Evolutionary conservation across 2,888 invertebrate genomes (phyloP).

Genomic region (Embidobia sp.): DNA sequence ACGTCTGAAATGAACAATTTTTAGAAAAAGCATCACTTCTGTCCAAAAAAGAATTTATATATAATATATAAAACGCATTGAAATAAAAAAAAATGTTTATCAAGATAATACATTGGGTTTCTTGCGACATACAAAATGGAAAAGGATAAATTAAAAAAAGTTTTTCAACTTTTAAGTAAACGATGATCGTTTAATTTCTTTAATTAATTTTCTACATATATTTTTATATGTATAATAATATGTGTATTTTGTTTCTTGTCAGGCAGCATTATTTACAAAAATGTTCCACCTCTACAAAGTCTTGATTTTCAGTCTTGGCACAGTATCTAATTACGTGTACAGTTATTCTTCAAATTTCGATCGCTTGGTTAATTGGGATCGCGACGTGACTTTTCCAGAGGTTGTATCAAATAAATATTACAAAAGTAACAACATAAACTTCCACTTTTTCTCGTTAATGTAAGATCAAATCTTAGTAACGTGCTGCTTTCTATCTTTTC

Average conservation of each 20-base stretch:
- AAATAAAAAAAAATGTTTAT: neutral
- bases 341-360: constrained; percentile 66
- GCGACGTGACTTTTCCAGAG: constrained; percentile 31
- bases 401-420: constrained; percentile 52
- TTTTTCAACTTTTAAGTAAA: constrained; percentile 24
- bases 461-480: constrained; percentile 48
- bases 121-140: no score
- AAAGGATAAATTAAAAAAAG: constrained; percentile 2
- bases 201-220: constrained; percentile 74
- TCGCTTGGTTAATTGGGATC: constrained; percentile 33
- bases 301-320: constrained; percentile 79
- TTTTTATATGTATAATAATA: constrained; percentile 67
- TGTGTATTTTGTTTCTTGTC: constrained; percentile 65
- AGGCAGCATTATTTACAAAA: constrained; percentile 78
- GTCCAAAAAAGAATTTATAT: no score
- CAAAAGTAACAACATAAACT: constrained; percentile 59
- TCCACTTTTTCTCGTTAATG: constrained; percentile 48
- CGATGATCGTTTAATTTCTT: constrained; percentile 64
- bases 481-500: neutral
- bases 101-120: no score
- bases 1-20: no score
- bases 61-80: no score
- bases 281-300: constrained; percentile 77
- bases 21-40: no score
- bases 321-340: constrained; percentile 73